Percentiles rank a stretch among this genome's conserved stretches.
phyloP scores from a whole-genome alignment of 2,797 vertebrate genomes.

The Arnoldichthys spilopterus region DNA sequence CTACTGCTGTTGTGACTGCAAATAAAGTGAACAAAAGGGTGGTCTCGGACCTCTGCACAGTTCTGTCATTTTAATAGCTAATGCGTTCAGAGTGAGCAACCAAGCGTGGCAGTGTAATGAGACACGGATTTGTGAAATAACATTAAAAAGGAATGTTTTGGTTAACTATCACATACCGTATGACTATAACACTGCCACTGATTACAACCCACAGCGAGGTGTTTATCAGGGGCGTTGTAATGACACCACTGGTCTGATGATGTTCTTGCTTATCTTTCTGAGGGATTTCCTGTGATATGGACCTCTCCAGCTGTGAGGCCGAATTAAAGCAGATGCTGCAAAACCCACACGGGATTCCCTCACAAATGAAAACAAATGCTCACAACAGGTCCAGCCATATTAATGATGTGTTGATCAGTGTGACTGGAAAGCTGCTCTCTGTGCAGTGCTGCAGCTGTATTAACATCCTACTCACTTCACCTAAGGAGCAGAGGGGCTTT shows the following conservation, averaged over 20 bases:
- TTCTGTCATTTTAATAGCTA: too few species aligned
- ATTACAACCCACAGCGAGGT: background rate
- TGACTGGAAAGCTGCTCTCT: slow-evolving; percentile 6
- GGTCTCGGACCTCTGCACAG: too few species aligned
- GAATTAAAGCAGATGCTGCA: slow-evolving; percentile 33
- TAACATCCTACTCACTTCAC: background rate
- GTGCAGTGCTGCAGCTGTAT: background rate
- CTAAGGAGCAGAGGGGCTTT: background rate
- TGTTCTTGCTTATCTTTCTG: slow-evolving; percentile 44
- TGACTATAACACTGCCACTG: background rate
- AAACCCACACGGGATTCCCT: slow-evolving; percentile 27
- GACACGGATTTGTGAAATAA: background rate
- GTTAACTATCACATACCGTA: too few species aligned
- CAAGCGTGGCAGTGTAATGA: background rate
- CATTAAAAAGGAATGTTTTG: background rate
- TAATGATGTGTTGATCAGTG: slow-evolving; percentile 19
- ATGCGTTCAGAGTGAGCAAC: background rate
- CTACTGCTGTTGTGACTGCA: too few species aligned
- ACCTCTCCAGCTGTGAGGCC: slow-evolving; percentile 28
- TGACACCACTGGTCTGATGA: slow-evolving; percentile 30
- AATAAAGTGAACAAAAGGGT: too few species aligned
- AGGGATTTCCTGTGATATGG: slow-evolving; percentile 46
- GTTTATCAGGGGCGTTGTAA: slow-evolving; percentile 25
- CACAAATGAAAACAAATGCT: slow-evolving; percentile 28
- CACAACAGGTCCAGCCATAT: slow-evolving; percentile 1